These are phyloP conservation scores for Poecilia velifera DNA, from an alignment of 2,797 vertebrate species.

Conservation along the genomic window DNA sequence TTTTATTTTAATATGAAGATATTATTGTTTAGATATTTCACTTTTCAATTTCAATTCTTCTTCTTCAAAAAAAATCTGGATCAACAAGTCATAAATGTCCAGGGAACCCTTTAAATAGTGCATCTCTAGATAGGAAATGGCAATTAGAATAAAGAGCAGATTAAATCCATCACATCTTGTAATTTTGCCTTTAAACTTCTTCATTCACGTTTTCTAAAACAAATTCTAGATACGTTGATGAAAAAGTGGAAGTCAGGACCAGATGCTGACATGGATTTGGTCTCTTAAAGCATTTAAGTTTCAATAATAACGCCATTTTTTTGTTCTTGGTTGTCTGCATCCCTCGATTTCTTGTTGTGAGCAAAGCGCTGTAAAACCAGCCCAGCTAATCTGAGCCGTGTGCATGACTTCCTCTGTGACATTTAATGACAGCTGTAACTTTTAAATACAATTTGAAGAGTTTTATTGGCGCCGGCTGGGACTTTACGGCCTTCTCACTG, in stretches of 20 bases:
- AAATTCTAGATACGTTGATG: constrained; percentile 71
- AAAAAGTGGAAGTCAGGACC: constrained; percentile 62
- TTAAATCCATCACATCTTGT: not conserved
- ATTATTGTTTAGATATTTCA: not conserved
- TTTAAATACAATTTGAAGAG: constrained; percentile 14
- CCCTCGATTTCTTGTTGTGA: not conserved
- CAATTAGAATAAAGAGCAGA: not conserved
- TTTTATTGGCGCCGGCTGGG: constrained; percentile 33
- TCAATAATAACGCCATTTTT: constrained; percentile 55
- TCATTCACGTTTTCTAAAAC: constrained; percentile 66
- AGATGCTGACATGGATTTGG: constrained; percentile 64
- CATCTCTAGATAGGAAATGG: not conserved
- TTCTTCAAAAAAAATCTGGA: not conserved
- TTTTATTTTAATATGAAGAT: not conserved
- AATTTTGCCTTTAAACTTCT: constrained; percentile 41
- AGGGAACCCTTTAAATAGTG: not conserved
- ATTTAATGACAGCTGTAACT: constrained; percentile 39
- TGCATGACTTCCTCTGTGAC: constrained; percentile 22
- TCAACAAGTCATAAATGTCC: not conserved
- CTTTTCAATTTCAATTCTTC: not conserved
- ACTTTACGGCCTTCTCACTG: constrained; percentile 41
- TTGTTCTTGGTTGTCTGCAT: constrained; percentile 19
- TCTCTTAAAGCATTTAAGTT: constrained; percentile 60
- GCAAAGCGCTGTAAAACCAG: constrained; percentile 42
- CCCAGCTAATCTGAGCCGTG: constrained; percentile 19